Conservation (phyloP, 2,888 invertebrate species). For the Diarsia mendica region DNA sequence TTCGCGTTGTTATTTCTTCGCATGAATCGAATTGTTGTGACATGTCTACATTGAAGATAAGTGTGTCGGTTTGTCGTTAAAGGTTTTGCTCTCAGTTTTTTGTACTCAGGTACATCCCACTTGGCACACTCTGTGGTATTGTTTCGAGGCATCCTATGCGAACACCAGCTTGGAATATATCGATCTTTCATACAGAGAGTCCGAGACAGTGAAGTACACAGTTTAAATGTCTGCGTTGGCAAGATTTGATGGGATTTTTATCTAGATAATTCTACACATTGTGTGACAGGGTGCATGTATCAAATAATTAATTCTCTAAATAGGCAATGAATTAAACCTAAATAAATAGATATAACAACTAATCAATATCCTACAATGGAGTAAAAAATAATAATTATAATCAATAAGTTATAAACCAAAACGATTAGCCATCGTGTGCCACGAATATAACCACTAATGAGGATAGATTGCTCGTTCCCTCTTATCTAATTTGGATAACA, state of each 20-base stretch:
- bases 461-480: neutral
- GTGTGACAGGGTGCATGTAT: slow-evolving; percentile 90
- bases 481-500: neutral
- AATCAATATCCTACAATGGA: slow-evolving; percentile 52
- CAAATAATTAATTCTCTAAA: slow-evolving; percentile 76
- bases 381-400: slow-evolving; percentile 47
- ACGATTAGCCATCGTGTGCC: neutral
- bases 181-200: slow-evolving; percentile 67
- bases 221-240: slow-evolving; percentile 69
- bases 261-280: slow-evolving; percentile 79
- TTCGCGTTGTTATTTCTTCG: slow-evolving; percentile 87
- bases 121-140: slow-evolving; percentile 89
- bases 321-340: slow-evolving; percentile 65
- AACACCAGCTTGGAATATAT: slow-evolving; percentile 73
- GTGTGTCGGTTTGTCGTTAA: slow-evolving; percentile 80
- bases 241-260: slow-evolving; percentile 65
- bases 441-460: neutral
- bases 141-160: slow-evolving; percentile 76
- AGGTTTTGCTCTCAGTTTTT: slow-evolving; percentile 76
- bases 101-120: slow-evolving; percentile 87
- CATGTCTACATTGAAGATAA: slow-evolving; percentile 81
- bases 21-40: slow-evolving; percentile 88
- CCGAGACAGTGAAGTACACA: slow-evolving; percentile 72
- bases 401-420: neutral
- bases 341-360: slow-evolving; percentile 67